Evolutionary conservation across 2,797 vertebrate genomes (phyloP).

Genomic region (Lagorchestes hirsutus): DNA sequence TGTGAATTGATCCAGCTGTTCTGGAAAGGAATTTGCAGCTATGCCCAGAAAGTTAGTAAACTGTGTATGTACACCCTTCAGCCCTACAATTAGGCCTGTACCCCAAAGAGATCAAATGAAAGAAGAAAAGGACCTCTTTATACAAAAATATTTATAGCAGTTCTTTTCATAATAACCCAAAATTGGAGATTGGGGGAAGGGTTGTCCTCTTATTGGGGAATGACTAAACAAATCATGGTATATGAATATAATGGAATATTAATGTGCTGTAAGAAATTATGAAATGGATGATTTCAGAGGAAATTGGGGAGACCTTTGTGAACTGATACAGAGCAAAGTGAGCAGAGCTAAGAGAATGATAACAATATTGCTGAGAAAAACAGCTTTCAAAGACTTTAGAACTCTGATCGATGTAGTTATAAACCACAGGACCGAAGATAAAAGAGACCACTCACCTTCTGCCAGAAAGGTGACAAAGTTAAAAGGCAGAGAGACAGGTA

Average conservation of each 20-base stretch:
- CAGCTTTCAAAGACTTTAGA: not conserved
- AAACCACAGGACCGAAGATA: not conserved
- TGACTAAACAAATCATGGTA: not conserved
- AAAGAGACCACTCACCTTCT: not conserved
- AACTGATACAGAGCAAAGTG: not conserved
- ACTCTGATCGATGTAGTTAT: not conserved
- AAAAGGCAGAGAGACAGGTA: not conserved
- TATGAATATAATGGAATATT: not conserved
- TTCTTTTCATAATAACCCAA: not conserved
- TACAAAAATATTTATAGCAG: not conserved
- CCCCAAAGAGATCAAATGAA: not conserved
- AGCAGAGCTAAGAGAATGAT: not conserved
- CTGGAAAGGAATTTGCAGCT: not conserved
- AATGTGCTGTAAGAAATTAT: not conserved
- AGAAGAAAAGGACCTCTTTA: not conserved
- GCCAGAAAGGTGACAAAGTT: not conserved
- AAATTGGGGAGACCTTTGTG: not conserved
- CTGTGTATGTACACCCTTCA: too few species aligned
- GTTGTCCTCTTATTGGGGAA: not conserved
- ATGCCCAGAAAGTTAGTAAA: not conserved
- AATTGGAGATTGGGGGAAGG: not conserved
- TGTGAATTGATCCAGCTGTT: not conserved
- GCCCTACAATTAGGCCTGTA: not conserved
- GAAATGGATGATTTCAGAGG: not conserved
- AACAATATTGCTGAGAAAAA: not conserved